Evolutionary conservation across 53 echinoderm and acorn worm species (phyloP).

Genomic region (Henricia sp.): DNA sequence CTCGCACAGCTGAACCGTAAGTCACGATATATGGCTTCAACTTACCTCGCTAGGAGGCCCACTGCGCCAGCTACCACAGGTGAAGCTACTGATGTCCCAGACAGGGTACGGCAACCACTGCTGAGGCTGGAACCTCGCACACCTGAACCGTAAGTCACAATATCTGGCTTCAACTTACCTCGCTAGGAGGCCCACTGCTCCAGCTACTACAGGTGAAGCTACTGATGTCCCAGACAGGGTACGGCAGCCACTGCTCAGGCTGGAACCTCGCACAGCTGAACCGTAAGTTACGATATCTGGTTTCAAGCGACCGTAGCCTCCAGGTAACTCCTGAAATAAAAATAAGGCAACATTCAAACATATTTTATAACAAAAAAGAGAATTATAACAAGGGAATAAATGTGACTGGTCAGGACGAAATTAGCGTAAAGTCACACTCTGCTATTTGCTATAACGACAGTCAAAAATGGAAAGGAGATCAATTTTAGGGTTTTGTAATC

Average conservation of each 20-base stretch:
- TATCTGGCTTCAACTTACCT: conserved; percentile 96
- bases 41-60: conserved; percentile 86
- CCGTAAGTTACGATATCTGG: conserved; percentile 96
- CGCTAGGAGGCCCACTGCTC: conserved; percentile 87
- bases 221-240: conserved; percentile 95
- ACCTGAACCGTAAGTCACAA: conserved; percentile 91
- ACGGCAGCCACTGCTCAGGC: conserved; percentile 85
- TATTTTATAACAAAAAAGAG: too few species aligned
- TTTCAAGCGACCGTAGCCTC: conserved; percentile 93
- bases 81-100: conserved; percentile 96
- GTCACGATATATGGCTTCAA: conserved; percentile 96
- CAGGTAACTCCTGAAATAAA: conserved; percentile 85
- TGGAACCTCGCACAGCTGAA: conserved; percentile 88
- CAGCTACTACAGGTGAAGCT: conserved; percentile 95
- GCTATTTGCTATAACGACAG: too few species aligned
- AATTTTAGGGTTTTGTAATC: too few species aligned
- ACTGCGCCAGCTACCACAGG: conserved; percentile 97
- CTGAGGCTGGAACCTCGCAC: conserved; percentile 90
- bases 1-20: conserved; percentile 87
- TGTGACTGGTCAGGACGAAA: too few species aligned
- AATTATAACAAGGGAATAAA: too few species aligned
- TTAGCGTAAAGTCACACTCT: too few species aligned
- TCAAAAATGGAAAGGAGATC: too few species aligned
- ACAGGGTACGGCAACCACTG: conserved; percentile 88
- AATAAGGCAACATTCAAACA: too few species aligned